Base-by-base conservation (phyloP, 2,113 vertebrate species). In the Morphnarchus princeps region DNA sequence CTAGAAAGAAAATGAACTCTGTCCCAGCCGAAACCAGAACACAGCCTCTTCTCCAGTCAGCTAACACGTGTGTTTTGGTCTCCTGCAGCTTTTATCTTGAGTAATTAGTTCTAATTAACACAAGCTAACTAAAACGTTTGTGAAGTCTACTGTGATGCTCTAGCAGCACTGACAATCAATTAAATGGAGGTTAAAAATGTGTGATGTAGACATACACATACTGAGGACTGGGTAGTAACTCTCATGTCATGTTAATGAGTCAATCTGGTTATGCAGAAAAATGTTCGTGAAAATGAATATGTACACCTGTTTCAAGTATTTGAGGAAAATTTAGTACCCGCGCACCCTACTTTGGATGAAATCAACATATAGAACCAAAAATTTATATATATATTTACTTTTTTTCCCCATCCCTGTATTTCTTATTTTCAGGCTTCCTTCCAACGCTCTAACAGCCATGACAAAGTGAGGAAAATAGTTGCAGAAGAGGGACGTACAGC, bases 381-480 rank as follows among this genome's bases (percentile, higher is more conserved):
- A 11, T 13, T 9, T 70, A 12, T 13, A 28, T 19, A 16, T 31
- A 21, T 47, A 20, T 47, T 2, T 45, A 5, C n/a, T 32, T 42
- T 12, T 81, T 71, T 86, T 17, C 50, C 25, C 15, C 29, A 47
- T 52, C 16, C 7, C 5, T 69, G 17, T 57, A 4, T 89, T 93
- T 94, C 72, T 83, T 78, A 34, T 79, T 82, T 84, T 8, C 95
- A 99, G 99, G 98, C 99, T 70, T 99, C 99, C 42, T 99, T 99
- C 95, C 99, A 99, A 76, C 99, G 99, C 65, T 99, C 99, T 63
- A 99, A 99, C 87, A 99, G 99, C 96, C 99, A 99, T 70, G 99
- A 99, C 97, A 99, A 99, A 98, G 99, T 99, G 77, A 98, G 99
- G 96, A 99, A 98, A 92, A 99, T 99, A 54, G 99, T 99, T 57